Evolutionary conservation across 2,888 invertebrate species (phyloP).

Genomic region (Tolmerus cingulatus): DNA sequence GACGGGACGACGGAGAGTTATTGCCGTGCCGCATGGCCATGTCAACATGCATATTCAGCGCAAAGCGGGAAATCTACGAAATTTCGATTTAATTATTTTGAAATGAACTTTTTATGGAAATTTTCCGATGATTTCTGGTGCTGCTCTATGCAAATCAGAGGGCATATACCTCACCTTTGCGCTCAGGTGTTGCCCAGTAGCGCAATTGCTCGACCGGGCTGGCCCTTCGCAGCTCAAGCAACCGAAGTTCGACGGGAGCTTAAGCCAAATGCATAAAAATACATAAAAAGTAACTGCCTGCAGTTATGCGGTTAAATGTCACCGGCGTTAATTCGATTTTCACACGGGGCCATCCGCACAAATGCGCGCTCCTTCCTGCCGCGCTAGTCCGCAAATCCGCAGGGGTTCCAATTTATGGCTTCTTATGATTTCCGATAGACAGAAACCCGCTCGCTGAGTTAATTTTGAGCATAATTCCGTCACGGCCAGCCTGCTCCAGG

Average conservation of each 20-base stretch:
- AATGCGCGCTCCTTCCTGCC: constrained; percentile 8
- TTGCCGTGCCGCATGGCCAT: constrained; percentile 28
- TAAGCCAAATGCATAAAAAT: not conserved
- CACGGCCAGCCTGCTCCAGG: not conserved
- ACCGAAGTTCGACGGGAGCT: not conserved
- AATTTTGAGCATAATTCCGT: constrained; percentile 27
- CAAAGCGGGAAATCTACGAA: constrained; percentile 18
- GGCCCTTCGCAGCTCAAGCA: not conserved
- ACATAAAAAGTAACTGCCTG: not conserved
- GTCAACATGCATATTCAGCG: constrained; percentile 36
- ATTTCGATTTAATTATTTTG: constrained; percentile 33
- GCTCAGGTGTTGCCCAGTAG: constrained; percentile 21
- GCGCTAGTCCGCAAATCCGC: not conserved
- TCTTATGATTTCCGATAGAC: constrained; percentile 22
- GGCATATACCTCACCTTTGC: not conserved
- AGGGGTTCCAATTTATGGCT: constrained; percentile 11
- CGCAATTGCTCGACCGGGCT: not conserved
- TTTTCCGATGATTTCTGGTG: constrained; percentile 34
- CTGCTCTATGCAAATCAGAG: constrained; percentile 19
- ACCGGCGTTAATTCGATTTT: constrained; percentile 26
- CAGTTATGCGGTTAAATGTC: constrained; percentile 24
- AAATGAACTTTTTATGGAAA: constrained; percentile 38
- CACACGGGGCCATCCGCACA: not conserved
- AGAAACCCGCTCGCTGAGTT: not conserved
- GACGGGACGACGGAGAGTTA: not conserved